Evolutionary conservation across 2,888 invertebrate genomes (phyloP).

Genomic region (Xestoiulus laeticollis): DNA sequence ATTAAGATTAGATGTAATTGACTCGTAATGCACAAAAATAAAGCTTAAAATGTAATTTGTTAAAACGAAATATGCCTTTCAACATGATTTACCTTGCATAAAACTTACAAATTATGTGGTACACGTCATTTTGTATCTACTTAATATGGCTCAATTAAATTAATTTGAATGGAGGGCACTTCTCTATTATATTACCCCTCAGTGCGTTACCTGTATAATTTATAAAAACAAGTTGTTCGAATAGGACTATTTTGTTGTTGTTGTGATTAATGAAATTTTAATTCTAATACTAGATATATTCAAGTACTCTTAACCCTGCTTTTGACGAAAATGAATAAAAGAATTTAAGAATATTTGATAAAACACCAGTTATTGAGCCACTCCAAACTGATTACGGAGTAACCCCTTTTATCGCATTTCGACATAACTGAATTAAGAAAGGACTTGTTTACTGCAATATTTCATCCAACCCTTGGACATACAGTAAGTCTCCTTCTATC

Average conservation of each 20-base stretch:
- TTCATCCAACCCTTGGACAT: background rate
- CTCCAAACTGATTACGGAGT: background rate
- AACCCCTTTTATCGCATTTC: background rate
- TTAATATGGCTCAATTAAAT: background rate
- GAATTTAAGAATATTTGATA: background rate
- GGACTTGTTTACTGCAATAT: slow-evolving; percentile 32
- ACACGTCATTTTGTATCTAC: background rate
- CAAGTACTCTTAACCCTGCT: background rate
- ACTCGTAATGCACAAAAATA: background rate
- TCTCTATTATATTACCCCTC: background rate
- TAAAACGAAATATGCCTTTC: background rate
- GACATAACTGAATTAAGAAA: background rate
- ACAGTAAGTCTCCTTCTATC: background rate
- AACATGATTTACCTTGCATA: background rate
- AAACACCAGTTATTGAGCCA: background rate
- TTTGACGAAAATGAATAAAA: background rate
- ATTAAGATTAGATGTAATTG: background rate
- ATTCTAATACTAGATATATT: background rate
- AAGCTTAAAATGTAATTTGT: background rate
- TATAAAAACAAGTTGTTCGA: background rate
- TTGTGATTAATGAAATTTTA: background rate
- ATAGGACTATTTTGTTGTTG: background rate
- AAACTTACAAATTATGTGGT: background rate
- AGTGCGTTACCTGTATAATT: background rate
- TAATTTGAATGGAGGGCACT: background rate